These are phyloP conservation scores for Glossosoma conforme DNA, from an alignment of 1,140 invertebrate species.

Conservation along the genomic window DNA sequence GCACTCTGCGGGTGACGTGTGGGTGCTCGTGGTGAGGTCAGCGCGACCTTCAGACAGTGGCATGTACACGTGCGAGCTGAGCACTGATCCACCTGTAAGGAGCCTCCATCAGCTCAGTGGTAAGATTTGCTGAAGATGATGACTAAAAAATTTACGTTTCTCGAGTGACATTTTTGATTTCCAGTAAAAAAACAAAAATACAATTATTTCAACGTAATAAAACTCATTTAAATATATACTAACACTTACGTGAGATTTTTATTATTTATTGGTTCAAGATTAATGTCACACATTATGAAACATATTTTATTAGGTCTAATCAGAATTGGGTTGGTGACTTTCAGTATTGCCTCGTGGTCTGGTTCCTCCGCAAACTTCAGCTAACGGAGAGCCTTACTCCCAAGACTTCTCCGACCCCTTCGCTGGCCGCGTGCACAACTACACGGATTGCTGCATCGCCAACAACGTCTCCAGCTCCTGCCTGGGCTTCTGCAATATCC, in stretches of 20 bases:
- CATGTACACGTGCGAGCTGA: conserved; percentile 76
- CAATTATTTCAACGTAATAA: not conserved
- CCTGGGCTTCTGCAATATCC: conserved; percentile 75
- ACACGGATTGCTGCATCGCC: conserved; percentile 68
- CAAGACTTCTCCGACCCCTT: conserved; percentile 42
- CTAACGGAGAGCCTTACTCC: conserved; percentile 46
- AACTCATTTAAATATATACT: not conserved
- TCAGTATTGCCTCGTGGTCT: conserved; percentile 19
- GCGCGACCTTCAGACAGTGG: conserved; percentile 66
- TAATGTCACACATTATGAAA: too few relatives aligned
- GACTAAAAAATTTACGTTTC: too few relatives aligned
- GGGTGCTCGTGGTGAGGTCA: conserved; percentile 72
- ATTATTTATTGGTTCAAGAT: not conserved
- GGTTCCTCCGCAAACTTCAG: conserved; percentile 46
- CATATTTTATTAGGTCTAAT: too few relatives aligned
- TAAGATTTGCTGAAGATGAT: too few relatives aligned
- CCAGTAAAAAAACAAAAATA: not conserved
- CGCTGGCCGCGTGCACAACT: conserved; percentile 52
- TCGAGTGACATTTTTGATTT: conserved; percentile 5
- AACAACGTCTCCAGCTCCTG: conserved; percentile 64
- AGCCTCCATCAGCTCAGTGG: conserved; percentile 72
- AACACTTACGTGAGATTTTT: not conserved
- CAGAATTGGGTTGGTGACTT: too few relatives aligned
- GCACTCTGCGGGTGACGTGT: conserved; percentile 72
- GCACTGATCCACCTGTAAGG: conserved; percentile 67